Evolutionary conservation across 2,797 vertebrate genomes (phyloP).

Genomic region (Phrynocephalus forsythii): DNA sequence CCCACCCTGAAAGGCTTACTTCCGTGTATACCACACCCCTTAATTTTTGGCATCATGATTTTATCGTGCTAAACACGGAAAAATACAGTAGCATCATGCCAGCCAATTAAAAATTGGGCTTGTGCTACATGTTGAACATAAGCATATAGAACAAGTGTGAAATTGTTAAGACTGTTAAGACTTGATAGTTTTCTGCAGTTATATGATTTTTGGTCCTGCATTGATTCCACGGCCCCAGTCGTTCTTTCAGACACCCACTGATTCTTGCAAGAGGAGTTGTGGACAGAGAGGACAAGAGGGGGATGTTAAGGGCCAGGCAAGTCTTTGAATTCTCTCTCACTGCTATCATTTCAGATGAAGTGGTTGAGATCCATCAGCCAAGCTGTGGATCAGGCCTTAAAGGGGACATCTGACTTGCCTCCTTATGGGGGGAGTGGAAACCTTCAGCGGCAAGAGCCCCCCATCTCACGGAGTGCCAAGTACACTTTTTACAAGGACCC

Average conservation of each 20-base stretch:
- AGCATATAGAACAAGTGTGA: not conserved
- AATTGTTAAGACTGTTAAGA: not conserved
- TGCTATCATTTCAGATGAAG: slow-evolving; percentile 82
- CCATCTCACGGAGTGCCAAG: slow-evolving; percentile 89
- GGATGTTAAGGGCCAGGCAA: not conserved
- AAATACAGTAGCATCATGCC: too few species aligned
- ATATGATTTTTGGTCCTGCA: not conserved
- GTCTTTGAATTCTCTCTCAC: slow-evolving; percentile 15
- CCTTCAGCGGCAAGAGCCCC: slow-evolving; percentile 86
- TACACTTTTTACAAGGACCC: slow-evolving; percentile 96
- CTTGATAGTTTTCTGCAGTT: not conserved
- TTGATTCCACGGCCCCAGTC: not conserved
- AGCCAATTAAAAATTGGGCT: not conserved
- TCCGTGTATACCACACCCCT: too few species aligned
- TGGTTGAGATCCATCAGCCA: slow-evolving; percentile 97
- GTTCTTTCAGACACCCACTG: not conserved
- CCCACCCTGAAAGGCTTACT: too few species aligned
- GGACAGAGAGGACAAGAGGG: not conserved
- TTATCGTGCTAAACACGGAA: too few species aligned
- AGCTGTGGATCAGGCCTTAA: slow-evolving; percentile 92
- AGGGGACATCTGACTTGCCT: slow-evolving; percentile 76
- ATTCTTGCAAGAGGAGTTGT: not conserved
- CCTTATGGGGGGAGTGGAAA: slow-evolving; percentile 73
- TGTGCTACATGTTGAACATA: not conserved
- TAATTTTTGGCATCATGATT: too few species aligned